Conservation (phyloP, 2,113 vertebrate species). For the Brachionichthys hirsutus region DNA sequence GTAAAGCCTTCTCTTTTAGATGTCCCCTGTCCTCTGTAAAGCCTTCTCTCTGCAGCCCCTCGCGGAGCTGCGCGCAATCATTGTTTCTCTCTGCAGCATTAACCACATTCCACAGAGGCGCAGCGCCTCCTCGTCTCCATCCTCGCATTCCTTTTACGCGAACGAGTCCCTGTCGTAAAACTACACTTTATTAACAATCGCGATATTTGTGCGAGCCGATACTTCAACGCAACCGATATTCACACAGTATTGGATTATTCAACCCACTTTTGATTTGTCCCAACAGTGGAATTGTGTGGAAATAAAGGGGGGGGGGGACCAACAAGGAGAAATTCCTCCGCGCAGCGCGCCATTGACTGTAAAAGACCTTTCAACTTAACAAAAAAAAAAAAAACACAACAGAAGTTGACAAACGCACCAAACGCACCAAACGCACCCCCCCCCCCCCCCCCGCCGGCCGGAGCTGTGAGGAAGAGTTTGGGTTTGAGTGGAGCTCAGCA, state of each 20-base stretch:
- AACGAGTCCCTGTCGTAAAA: conserved; percentile 78
- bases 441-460: conserved; percentile 63
- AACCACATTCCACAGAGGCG: conserved; percentile 90
- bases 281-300: conserved; percentile 8
- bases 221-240: background rate
- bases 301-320: conserved; percentile 63
- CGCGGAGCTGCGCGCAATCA: conserved; percentile 83
- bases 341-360: conserved; percentile 87
- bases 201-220: rapidly evolving
- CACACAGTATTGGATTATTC: conserved; percentile 4
- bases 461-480: conserved; percentile 71
- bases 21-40: conserved; percentile 68
- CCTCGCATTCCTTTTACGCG: conserved; percentile 88
- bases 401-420: conserved; percentile 81
- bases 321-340: conserved; percentile 83
- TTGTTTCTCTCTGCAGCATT: conserved; percentile 86
- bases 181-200: conserved; percentile 23
- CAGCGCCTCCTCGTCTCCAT: conserved; percentile 85
- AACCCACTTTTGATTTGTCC: background rate
- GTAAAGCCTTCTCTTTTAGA: conserved; percentile 70
- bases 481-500: conserved; percentile 39
- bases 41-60: conserved; percentile 76
- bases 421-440: no score
- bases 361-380: conserved; percentile 85
- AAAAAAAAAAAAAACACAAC: no score